These are phyloP conservation scores for Dascillus cervinus DNA, from an alignment of 2,888 invertebrate genomes.

Conservation along the genomic window DNA sequence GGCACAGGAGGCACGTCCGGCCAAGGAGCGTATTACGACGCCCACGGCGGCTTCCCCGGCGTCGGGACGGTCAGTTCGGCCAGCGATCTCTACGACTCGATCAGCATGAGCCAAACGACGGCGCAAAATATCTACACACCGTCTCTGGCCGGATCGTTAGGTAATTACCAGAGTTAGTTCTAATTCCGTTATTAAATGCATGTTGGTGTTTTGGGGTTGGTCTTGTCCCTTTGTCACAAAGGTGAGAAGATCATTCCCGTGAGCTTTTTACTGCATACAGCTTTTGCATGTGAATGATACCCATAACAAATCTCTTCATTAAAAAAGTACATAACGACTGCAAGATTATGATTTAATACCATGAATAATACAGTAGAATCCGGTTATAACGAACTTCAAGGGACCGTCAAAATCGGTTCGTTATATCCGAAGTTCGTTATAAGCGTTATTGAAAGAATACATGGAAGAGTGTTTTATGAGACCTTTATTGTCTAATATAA, in stretches of 20 bases:
- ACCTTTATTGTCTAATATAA: too few species aligned
- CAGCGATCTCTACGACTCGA: conserved; percentile 57
- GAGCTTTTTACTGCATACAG: too few species aligned
- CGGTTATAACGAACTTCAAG: too few species aligned
- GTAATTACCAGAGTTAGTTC: conserved; percentile 39
- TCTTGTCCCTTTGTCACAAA: conserved; percentile 62
- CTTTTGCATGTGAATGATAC: too few species aligned
- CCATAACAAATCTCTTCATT: too few species aligned
- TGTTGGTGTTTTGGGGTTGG: conserved; percentile 48
- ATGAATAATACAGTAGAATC: too few species aligned
- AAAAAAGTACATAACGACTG: too few species aligned
- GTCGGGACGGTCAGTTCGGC: conserved; percentile 43
- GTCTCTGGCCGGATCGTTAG: conserved; percentile 62
- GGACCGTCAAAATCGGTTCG: too few species aligned
- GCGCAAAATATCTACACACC: conserved; percentile 68
- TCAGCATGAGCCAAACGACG: conserved; percentile 68
- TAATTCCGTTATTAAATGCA: conserved; percentile 10
- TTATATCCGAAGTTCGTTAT: too few species aligned
- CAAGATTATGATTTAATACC: too few species aligned
- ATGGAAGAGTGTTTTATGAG: too few species aligned
- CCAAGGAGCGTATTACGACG: conserved; percentile 49
- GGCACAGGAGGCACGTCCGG: conserved; percentile 46
- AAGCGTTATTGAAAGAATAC: too few species aligned
- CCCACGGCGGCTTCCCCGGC: conserved; percentile 49
- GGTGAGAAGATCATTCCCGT: conserved; percentile 54